Evolutionary conservation across 2,888 invertebrate species (phyloP).

Genomic region (Scelioninae gen. 1): DNA sequence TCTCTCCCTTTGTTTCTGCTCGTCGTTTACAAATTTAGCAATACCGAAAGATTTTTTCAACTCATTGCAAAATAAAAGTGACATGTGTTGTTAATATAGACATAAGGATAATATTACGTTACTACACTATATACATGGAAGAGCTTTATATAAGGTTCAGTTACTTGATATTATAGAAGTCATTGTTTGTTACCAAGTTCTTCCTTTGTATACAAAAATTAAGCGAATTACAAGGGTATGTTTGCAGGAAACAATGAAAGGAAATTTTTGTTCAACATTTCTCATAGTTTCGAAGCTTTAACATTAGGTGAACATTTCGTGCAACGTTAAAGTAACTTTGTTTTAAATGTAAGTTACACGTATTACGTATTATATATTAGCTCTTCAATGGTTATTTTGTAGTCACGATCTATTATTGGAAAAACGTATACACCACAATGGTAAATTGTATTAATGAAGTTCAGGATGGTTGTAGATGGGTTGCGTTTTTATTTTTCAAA

Average conservation of each 20-base stretch:
- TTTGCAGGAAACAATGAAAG: too few relatives aligned
- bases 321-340: constrained; percentile 31
- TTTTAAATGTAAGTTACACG: too few relatives aligned
- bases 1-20: constrained; percentile 49
- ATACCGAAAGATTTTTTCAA: constrained; percentile 42
- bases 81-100: constrained; percentile 29
- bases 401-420: constrained; percentile 48
- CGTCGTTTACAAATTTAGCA: constrained; percentile 58
- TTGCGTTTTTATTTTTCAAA: constrained; percentile 7
- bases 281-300: background rate
- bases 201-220: too few relatives aligned
- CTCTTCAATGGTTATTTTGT: constrained; percentile 15
- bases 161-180: too few relatives aligned
- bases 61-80: constrained; percentile 32
- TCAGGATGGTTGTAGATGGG: background rate
- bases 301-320: background rate
- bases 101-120: background rate
- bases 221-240: too few relatives aligned
- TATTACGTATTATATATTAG: constrained; percentile 24
- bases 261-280: too few relatives aligned
- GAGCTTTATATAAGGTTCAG: too few relatives aligned
- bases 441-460: constrained; percentile 19
- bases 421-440: constrained; percentile 13
- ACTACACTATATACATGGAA: background rate
- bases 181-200: too few relatives aligned